Conservation (phyloP, 2,797 vertebrate species). For the Sebastes matsubarae region DNA sequence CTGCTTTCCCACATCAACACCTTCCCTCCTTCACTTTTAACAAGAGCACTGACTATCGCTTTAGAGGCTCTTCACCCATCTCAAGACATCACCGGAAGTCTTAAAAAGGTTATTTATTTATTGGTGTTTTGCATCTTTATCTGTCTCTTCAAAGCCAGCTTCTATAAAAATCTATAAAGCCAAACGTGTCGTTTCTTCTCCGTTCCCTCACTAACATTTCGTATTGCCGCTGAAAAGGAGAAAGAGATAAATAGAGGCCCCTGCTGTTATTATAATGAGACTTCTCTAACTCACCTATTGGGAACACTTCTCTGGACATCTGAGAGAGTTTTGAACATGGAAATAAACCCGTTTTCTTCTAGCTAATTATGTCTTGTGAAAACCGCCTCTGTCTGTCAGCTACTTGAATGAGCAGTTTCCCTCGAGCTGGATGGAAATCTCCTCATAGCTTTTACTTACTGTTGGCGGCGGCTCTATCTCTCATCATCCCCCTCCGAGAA, state of each 20-base stretch:
- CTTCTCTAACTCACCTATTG: conserved; percentile 19
- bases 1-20: neutral
- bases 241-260: conserved; percentile 18
- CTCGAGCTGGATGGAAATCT: conserved; percentile 39
- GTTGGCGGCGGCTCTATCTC: conserved; percentile 12
- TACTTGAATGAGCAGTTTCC: conserved; percentile 21
- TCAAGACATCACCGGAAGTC: neutral
- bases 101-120: neutral
- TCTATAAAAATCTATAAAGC: conserved; percentile 2
- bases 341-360: conserved; percentile 40
- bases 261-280: conserved; percentile 37
- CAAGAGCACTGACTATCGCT: neutral
- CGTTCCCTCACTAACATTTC: neutral
- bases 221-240: neutral
- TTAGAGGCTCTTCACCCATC: neutral
- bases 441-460: neutral
- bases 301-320: conserved; percentile 43
- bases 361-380: conserved; percentile 51
- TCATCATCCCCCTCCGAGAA: conserved; percentile 32
- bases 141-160: conserved; percentile 9
- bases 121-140: neutral
- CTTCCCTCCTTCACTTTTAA: neutral
- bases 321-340: conserved; percentile 37
- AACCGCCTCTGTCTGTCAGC: conserved; percentile 43
- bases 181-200: neutral